These are phyloP conservation scores for Apotomis turbidana DNA, from an alignment of 2,888 invertebrate genomes.

Conservation along the genomic window DNA sequence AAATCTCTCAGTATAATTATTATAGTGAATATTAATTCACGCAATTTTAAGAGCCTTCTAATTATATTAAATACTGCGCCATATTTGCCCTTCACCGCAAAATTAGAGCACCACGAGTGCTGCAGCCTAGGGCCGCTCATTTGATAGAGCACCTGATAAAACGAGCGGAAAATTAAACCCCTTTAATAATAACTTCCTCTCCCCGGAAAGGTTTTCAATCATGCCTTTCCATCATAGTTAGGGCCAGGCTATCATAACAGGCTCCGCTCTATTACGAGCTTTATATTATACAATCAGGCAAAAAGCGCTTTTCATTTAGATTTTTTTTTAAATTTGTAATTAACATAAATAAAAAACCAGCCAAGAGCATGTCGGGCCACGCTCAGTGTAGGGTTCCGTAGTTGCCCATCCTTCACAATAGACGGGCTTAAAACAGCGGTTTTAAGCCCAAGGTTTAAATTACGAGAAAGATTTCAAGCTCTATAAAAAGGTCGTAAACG, in stretches of 20 bases:
- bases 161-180: constrained; percentile 54
- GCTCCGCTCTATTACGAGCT: too few relatives aligned
- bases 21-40: background rate
- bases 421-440: too few relatives aligned
- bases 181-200: constrained; percentile 57
- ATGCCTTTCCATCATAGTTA: background rate
- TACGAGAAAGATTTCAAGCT: too few relatives aligned
- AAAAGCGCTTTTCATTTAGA: background rate
- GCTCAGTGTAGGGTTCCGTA: too few relatives aligned
- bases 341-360: too few relatives aligned
- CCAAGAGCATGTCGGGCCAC: too few relatives aligned
- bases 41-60: constrained; percentile 14
- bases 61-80: constrained; percentile 36
- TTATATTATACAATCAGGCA: too few relatives aligned
- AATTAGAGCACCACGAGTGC: constrained; percentile 3
- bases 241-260: background rate
- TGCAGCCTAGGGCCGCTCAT: constrained; percentile 52
- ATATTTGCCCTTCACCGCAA: constrained; percentile 42
- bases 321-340: too few relatives aligned
- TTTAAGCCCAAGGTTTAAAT: too few relatives aligned
- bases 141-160: constrained; percentile 70
- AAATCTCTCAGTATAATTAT: too few relatives aligned
- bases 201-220: background rate
- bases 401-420: too few relatives aligned
- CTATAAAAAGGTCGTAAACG: too few relatives aligned